phyloP scores from a whole-genome alignment of 2,888 invertebrate species.

The Diaprepes abbreviatus region DNA sequence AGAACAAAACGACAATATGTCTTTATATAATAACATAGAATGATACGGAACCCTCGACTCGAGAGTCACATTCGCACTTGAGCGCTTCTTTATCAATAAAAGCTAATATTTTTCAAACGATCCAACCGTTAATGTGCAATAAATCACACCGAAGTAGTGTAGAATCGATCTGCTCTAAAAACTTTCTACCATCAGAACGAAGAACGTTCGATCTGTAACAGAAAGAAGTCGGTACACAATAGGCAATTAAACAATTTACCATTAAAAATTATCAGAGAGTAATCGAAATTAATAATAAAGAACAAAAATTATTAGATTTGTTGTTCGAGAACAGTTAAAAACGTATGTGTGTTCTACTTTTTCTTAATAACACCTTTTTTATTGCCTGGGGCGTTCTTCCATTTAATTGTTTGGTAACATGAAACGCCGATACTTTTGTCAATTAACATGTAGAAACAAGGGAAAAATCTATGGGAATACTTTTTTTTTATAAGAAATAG shows the following conservation, averaged over 20 bases:
- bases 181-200: slow-evolving; percentile 1
- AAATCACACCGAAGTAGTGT: neutral
- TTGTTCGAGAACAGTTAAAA: slow-evolving; percentile 35
- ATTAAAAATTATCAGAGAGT: slow-evolving; percentile 31
- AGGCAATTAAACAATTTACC: slow-evolving; percentile 25
- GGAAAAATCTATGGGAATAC: slow-evolving; percentile 14
- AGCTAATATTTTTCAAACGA: no score
- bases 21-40: no score
- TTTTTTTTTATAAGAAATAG: slow-evolving; percentile 9
- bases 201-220: slow-evolving; percentile 23
- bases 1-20: no score
- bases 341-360: slow-evolving; percentile 43
- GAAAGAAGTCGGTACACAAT: slow-evolving; percentile 7
- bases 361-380: slow-evolving; percentile 39
- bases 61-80: no score
- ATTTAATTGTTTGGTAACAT: slow-evolving; percentile 43
- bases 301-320: slow-evolving; percentile 33
- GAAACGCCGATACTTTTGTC: slow-evolving; percentile 37
- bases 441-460: slow-evolving; percentile 12
- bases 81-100: no score
- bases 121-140: neutral
- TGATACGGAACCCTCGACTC: no score
- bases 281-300: slow-evolving; percentile 35
- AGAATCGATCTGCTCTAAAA: slow-evolving; percentile 31
- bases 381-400: slow-evolving; percentile 16